These are phyloP conservation scores for Antechinus flavipes DNA, from an alignment of 2,113 vertebrate genomes.

Conservation along the genomic window DNA sequence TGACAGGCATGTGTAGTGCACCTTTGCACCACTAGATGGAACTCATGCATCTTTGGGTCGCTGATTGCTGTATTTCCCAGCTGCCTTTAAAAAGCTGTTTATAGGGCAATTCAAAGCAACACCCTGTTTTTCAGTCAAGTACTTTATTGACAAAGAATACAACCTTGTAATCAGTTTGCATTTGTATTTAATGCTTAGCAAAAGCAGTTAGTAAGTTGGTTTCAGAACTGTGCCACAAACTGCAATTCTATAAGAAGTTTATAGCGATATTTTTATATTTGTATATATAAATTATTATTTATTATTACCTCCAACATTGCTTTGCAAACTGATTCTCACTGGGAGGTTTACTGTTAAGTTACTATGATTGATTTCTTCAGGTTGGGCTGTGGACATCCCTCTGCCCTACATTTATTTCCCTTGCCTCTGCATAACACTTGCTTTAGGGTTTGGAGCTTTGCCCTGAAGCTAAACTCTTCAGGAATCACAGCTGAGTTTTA, in stretches of 20 bases:
- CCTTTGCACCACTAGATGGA: background rate
- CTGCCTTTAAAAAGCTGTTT: conserved; percentile 22
- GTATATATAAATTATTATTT: background rate
- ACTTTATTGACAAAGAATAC: conserved; percentile 7
- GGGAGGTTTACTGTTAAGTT: background rate
- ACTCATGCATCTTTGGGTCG: background rate
- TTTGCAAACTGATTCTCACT: background rate
- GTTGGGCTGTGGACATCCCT: background rate
- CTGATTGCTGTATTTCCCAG: background rate
- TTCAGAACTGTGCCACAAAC: background rate
- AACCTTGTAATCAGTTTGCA: background rate
- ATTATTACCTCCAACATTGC: background rate
- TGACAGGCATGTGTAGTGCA: background rate
- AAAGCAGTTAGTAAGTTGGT: background rate
- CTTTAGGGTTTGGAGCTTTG: background rate
- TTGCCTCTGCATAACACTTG: background rate
- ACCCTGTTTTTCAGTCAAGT: background rate
- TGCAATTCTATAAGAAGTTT: background rate
- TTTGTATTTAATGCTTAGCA: conserved; percentile 9
- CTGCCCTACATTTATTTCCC: background rate
- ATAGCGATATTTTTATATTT: background rate
- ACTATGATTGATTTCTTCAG: background rate
- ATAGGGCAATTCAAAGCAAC: background rate
- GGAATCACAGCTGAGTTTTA: conserved; percentile 76
- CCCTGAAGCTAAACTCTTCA: background rate